Evolutionary conservation across 2,888 invertebrate genomes (phyloP), one percentile per base, ranked within the genome.

Genomic region (Rhingia campestris): DNA sequence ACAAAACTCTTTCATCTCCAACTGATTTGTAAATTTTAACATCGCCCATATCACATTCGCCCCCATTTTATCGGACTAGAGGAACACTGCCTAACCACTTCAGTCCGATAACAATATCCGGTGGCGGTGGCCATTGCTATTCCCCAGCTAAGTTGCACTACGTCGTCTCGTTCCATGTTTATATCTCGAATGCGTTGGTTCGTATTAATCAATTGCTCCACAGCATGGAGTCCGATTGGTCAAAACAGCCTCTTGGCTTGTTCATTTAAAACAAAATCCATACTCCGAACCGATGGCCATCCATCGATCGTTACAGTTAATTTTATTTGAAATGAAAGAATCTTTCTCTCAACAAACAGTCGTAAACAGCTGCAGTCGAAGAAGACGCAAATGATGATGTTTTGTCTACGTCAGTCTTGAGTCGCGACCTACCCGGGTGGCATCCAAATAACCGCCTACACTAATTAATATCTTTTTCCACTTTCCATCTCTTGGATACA

Each of bases 361-460:
- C 43, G 35, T 73, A 74, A 74, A 74, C 66, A 76, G 39, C 45
- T 22, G 54, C 61, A 22, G 45, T 33, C 14, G 75, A 61, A 12
- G 49, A 49, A 9, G 30, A 49, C 30, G 49, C 22, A 22, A 22
- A 49, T 32, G 49, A 30, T 49, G 7, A 53, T 59, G 59, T 67
- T 67, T 51, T 56, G 63, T 66, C 49, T 66, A 41, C n/a, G 41
- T 41, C 37, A 51, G 72, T 35, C 61, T 74, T 64, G 43, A 45
- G 41, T 53, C 14, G 37, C 33, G 22, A 35, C 63, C 37, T 32
- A 37, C 47, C 37, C 77, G 70, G 77, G 81, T 81, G 77, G 76
- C 76, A 76, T 77, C 77, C 45, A 67, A 77, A 77, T 77, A 81
- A 81, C 59, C 66, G 66, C 77, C 77, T 53, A 69, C 72, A 53